Conservation (phyloP, 2,113 vertebrate genomes). For the pig (Sus scrofa) region DNA sequence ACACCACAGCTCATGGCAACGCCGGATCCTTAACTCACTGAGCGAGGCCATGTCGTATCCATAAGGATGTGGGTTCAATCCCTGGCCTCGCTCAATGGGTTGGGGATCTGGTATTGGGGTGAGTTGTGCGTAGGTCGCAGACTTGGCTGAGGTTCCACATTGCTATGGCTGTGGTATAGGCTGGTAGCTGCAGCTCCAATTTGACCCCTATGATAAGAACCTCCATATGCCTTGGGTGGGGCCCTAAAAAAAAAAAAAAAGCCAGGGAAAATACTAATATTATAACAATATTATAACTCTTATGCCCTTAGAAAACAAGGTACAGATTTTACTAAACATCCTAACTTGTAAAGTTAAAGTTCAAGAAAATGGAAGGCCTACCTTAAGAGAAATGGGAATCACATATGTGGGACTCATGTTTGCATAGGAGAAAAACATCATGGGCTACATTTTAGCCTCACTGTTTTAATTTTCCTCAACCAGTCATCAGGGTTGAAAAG, state of each 20-base stretch:
- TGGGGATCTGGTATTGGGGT: too few relatives aligned
- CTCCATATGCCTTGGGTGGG: too few relatives aligned
- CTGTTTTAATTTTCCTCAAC: conserved; percentile 17
- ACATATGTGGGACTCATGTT: not conserved
- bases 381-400: not conserved
- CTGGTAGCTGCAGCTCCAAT: too few relatives aligned
- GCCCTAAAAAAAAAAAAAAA: not conserved
- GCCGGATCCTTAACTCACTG: too few relatives aligned
- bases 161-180: too few relatives aligned
- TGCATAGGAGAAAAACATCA: not conserved
- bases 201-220: too few relatives aligned
- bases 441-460: conserved; percentile 28
- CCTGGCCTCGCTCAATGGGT: too few relatives aligned
- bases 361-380: not conserved
- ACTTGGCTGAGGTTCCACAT: too few relatives aligned
- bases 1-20: too few relatives aligned
- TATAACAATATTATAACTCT: conserved; percentile 22
- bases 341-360: not conserved
- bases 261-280: conserved; percentile 7
- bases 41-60: too few relatives aligned
- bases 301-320: not conserved
- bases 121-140: too few relatives aligned
- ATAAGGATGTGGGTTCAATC: too few relatives aligned
- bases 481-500: conserved; percentile 48
- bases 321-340: not conserved